phyloP scores from a whole-genome alignment of 2,888 invertebrate species.

The Antheraea assamensis region DNA sequence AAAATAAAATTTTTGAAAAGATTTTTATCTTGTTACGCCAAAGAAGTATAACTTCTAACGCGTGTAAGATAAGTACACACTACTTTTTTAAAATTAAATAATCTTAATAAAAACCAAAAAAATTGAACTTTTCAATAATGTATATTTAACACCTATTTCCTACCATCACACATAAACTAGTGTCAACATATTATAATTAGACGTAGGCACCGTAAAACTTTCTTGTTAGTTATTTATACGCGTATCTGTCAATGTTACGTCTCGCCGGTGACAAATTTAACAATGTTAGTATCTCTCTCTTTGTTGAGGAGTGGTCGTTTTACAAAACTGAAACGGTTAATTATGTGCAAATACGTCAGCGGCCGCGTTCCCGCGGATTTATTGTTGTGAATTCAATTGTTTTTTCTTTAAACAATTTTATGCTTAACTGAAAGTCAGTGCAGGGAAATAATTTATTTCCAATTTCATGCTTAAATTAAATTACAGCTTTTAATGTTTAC shows the following conservation, averaged over 20 bases:
- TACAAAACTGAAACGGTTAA: conserved; percentile 55
- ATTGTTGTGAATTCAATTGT: conserved; percentile 57
- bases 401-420: conserved; percentile 29
- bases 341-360: conserved; percentile 76
- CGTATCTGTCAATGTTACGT: conserved; percentile 64
- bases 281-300: conserved; percentile 61
- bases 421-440: conserved; percentile 2
- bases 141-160: not conserved
- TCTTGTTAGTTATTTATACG: conserved; percentile 67
- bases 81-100: too few relatives aligned
- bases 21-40: too few relatives aligned
- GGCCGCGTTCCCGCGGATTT: conserved; percentile 62
- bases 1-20: too few relatives aligned
- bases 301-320: conserved; percentile 42
- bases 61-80: too few relatives aligned
- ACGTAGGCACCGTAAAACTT: conserved; percentile 32
- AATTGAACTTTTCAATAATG: not conserved
- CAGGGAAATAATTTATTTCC: conserved; percentile 6
- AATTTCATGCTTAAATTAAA: not conserved
- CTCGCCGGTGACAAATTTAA: conserved; percentile 74
- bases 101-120: too few relatives aligned
- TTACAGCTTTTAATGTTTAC: not conserved
- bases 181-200: conserved; percentile 7
- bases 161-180: not conserved
- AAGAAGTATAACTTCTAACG: too few relatives aligned